A percentile compares a stretch with the other conserved stretches of the same genome.
Conservation (phyloP, 2,888 invertebrate species). For the Lucinisca nassula region DNA sequence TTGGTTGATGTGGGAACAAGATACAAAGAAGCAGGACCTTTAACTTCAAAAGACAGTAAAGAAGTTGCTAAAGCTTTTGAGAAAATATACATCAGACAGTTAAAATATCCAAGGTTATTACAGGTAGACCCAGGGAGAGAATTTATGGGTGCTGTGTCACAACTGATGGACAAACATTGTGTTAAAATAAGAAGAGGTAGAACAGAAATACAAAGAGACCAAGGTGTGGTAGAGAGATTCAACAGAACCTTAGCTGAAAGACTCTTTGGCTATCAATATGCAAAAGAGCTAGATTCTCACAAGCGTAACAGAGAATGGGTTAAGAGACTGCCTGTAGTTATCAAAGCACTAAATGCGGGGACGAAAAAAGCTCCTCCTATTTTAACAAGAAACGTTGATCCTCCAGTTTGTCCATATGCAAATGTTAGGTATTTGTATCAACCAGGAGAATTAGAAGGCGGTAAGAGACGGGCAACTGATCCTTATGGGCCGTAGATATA, state of each 20-base stretch:
- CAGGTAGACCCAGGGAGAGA: constrained; percentile 64
- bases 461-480: too few relatives aligned
- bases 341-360: background rate
- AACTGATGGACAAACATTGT: constrained; percentile 24
- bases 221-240: background rate
- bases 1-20: constrained; percentile 63
- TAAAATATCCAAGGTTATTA: constrained; percentile 52
- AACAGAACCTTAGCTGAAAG: background rate
- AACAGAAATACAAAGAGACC: background rate
- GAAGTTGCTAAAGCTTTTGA: constrained; percentile 62
- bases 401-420: background rate
- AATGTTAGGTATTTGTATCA: too few relatives aligned
- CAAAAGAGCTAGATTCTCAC: too few relatives aligned
- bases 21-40: constrained; percentile 66
- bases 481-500: too few relatives aligned
- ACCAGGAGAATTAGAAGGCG: too few relatives aligned
- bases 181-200: background rate
- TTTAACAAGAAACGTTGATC: background rate
- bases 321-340: too few relatives aligned
- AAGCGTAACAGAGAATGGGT: background rate
- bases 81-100: constrained; percentile 54
- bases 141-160: constrained; percentile 58
- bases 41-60: constrained; percentile 57
- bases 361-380: background rate
- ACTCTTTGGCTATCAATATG: background rate